Conservation (phyloP, 2,797 vertebrate genomes). For the Tragelaphus oryx region DNA sequence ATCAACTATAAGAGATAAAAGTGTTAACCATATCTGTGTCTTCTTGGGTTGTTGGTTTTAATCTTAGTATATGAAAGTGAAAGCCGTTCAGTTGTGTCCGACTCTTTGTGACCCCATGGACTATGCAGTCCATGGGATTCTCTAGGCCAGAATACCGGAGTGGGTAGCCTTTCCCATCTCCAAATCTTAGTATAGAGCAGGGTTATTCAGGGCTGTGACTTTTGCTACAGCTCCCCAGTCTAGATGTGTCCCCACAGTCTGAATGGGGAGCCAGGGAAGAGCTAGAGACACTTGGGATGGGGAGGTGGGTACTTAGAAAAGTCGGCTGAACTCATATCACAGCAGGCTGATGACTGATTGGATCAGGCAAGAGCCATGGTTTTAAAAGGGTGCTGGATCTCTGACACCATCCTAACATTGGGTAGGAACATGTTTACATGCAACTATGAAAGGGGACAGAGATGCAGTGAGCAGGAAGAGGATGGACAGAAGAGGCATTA, state of each 20-base stretch:
- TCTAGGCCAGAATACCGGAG: background rate
- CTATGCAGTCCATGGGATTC: background rate
- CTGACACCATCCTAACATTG: background rate
- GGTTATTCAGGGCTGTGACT: background rate
- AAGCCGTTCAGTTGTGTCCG: background rate
- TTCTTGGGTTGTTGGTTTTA: conserved; percentile 65
- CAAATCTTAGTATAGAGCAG: background rate
- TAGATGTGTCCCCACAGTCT: background rate
- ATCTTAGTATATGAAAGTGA: background rate
- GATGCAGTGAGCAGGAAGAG: background rate
- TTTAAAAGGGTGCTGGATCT: background rate
- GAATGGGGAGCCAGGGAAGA: background rate
- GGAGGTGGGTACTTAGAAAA: background rate
- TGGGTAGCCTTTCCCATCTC: background rate
- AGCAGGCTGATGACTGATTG: background rate
- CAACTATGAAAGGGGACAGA: background rate
- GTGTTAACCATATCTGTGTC: conserved; percentile 56
- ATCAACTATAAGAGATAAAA: conserved; percentile 49
- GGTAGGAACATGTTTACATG: background rate
- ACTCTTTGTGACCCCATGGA: background rate
- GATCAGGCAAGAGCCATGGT: background rate
- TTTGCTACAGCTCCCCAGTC: background rate
- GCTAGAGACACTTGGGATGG: background rate
- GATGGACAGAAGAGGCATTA: background rate
- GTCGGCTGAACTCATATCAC: background rate